phyloP scores from a whole-genome alignment of 2,888 invertebrate species.

The Ornithoptera alexandrae region DNA sequence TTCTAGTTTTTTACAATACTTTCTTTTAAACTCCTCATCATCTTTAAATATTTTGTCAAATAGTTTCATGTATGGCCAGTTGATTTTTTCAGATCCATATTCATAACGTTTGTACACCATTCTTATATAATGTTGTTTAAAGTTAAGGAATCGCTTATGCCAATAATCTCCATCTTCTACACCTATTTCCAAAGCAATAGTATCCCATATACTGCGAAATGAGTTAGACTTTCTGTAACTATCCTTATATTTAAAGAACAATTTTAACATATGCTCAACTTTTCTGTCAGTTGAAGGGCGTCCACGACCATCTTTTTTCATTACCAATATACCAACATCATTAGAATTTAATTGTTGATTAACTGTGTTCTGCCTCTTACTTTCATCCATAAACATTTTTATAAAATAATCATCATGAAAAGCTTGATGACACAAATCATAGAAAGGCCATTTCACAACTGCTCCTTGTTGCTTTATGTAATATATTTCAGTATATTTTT shows the following conservation, averaged over 20 bases:
- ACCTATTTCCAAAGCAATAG: conserved; percentile 61
- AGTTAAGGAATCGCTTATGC: conserved; percentile 68
- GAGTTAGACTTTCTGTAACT: conserved; percentile 51
- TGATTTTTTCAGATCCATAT: conserved; percentile 45
- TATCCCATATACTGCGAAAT: conserved; percentile 62
- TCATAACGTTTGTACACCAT: conserved; percentile 54
- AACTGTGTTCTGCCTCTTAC: neutral
- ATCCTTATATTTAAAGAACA: conserved; percentile 60
- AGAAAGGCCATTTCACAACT: conserved; percentile 52
- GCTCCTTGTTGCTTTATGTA: conserved; percentile 47
- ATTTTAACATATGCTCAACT: conserved; percentile 57
- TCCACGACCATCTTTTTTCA: conserved; percentile 44
- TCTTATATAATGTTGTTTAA: conserved; percentile 66
- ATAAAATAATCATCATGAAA: conserved; percentile 55
- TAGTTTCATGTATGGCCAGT: conserved; percentile 64
- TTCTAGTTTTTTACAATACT: conserved; percentile 28
- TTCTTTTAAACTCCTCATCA: conserved; percentile 58
- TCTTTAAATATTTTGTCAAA: conserved; percentile 64
- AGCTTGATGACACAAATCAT: conserved; percentile 59
- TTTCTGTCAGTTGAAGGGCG: conserved; percentile 47
- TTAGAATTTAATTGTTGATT: conserved; percentile 29
- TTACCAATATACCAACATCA: conserved; percentile 42
- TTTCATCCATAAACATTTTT: conserved; percentile 34
- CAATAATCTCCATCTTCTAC: conserved; percentile 63
- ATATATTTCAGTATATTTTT: conserved; percentile 50